Base-by-base conservation (phyloP, 2,888 invertebrate genomes). In the Euplagia quadripunctaria region DNA sequence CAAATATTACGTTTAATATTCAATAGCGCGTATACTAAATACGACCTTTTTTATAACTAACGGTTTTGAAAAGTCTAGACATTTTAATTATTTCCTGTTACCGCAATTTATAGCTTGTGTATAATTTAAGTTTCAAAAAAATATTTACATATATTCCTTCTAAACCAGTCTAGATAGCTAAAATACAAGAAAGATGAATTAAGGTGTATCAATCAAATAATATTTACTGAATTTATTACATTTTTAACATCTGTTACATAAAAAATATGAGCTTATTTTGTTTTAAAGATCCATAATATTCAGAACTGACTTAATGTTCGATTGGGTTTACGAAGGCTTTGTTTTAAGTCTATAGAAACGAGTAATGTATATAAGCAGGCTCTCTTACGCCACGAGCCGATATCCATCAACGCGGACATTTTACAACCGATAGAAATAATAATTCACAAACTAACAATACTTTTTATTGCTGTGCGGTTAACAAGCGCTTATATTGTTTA, bases 401-500 rank as follows among this genome's bases (percentile, higher is more conserved):
- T 79, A 79, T 74, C 71, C 76, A 78, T 75, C 70, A 76, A 73
- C 46, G 70, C 78, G 77, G 72, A 80, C 77, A 82, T 87, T 85
- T 87, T 82, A 85, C 82, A 82, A 82, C 79, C 82, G 78, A 82
- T 84, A 80, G 73, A 83, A 86, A 83, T 84, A 86, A 83, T 87
- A 84, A 82, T 78, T 82, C 78, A 68, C 81, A 76, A 81, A 85
- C 76, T 82, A 82, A 81, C 79, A 85, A 85, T 86, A 86, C 79
- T 85, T 87, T 89, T 88, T 87, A 86, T 83, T 80, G 79, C 80
- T 65, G 65, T 82, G 76, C 77, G 77, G 86, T 86, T 87, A 88
- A 86, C 88, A 83, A 82, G 80, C 80, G 68, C 78, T 64, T 80
- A 86, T 87, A 87, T 86, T 89, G 89, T 89, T 89, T 87, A 89